These are phyloP conservation scores for Thereuonema tuberculata DNA, from an alignment of 1,140 invertebrate genomes.

Conservation along the genomic window DNA sequence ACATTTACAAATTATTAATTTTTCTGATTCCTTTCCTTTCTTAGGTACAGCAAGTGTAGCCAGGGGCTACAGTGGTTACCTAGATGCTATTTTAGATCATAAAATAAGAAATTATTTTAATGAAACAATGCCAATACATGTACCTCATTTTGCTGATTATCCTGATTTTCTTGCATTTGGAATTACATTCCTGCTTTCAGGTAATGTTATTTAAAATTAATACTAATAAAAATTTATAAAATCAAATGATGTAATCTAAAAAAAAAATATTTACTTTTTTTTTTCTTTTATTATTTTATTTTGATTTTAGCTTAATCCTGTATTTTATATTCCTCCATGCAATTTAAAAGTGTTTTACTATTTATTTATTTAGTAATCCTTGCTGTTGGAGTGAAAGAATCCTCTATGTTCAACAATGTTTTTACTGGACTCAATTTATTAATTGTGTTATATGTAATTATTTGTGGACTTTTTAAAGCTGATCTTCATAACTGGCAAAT, in stretches of 20 bases:
- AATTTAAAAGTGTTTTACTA: too few species aligned
- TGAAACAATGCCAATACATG: constrained; percentile 50
- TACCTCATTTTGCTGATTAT: constrained; percentile 58
- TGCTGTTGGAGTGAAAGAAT: constrained; percentile 72
- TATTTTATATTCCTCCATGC: too few species aligned
- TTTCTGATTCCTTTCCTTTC: background rate
- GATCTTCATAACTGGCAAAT: constrained; percentile 24
- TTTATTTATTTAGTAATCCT: constrained; percentile 45
- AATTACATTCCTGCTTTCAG: constrained; percentile 48
- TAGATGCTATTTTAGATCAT: constrained; percentile 48
- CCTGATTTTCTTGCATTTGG: constrained; percentile 65
- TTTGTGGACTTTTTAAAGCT: constrained; percentile 68
- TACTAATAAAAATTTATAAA: background rate
- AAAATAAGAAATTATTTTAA: constrained; percentile 52
- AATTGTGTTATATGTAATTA: constrained; percentile 68
- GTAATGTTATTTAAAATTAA: constrained; percentile 22
- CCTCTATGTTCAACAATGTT: constrained; percentile 73
- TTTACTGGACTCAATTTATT: constrained; percentile 74
- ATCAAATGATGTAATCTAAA: constrained; percentile 14
- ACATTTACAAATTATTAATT: background rate
- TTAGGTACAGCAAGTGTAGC: constrained; percentile 12
- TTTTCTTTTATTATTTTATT: constrained; percentile 12
- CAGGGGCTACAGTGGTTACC: constrained; percentile 72
- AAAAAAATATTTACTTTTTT: constrained; percentile 6
- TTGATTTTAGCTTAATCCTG: too few species aligned